These are phyloP conservation scores for Rhabdomys dilectus DNA, from an alignment of 2,113 vertebrate species.

Conservation along the genomic window DNA sequence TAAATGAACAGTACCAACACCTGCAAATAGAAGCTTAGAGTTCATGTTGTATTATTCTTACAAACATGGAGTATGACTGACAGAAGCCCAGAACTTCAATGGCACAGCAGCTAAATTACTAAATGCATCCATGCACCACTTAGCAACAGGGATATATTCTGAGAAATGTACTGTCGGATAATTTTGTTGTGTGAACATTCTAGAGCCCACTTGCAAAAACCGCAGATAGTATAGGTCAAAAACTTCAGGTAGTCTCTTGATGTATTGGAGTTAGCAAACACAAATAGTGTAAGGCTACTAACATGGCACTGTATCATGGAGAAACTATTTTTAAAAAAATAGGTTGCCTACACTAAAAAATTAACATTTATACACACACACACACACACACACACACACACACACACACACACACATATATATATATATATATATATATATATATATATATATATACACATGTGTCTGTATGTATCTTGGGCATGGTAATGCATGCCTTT, in stretches of 20 bases:
- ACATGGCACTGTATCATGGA: too few relatives aligned
- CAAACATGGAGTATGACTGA: background rate
- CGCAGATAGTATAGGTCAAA: background rate
- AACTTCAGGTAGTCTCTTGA: too few relatives aligned
- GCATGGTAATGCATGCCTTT: too few relatives aligned
- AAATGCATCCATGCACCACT: background rate
- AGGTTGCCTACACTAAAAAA: too few relatives aligned
- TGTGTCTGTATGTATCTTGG: too few relatives aligned
- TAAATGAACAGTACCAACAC: background rate
- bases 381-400: too few relatives aligned
- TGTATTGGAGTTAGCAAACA: too few relatives aligned
- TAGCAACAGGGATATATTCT: background rate
- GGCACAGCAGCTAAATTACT: background rate
- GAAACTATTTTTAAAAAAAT: too few relatives aligned
- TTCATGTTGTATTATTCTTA: background rate
- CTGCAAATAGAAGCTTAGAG: background rate
- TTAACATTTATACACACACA: too few relatives aligned
- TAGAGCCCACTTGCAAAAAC: background rate
- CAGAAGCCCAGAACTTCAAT: background rate
- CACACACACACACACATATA: too few relatives aligned
- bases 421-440: too few relatives aligned
- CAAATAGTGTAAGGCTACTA: too few relatives aligned
- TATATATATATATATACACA: accelerated
- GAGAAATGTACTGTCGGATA: background rate
- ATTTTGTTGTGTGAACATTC: background rate